A percentile compares a stretch with the other conserved stretches of the same genome.
Evolutionary conservation across 2,888 invertebrate genomes (phyloP).

Genomic region (Meghimatium bilineatum): DNA sequence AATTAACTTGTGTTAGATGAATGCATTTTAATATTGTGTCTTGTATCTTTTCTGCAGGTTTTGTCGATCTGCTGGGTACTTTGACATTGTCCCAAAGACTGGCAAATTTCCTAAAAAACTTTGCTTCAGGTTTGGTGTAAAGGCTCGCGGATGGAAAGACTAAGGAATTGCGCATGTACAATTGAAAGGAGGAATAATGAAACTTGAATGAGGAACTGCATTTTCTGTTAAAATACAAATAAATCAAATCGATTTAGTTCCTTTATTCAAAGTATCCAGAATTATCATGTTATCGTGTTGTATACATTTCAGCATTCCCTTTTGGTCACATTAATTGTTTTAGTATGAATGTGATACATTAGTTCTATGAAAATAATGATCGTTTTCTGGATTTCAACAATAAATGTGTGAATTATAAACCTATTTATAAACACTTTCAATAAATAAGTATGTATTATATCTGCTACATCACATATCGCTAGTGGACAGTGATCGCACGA

Average conservation of each 20-base stretch:
- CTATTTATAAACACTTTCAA: no score
- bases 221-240: not conserved
- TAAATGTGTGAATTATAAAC: no score
- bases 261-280: not conserved
- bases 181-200: not conserved
- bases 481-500: no score
- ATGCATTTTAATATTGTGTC: no score
- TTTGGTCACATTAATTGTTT: not conserved
- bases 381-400: no score
- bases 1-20: no score
- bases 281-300: not conserved
- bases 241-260: not conserved
- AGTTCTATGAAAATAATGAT: no score
- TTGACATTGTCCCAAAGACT: slow-evolving; percentile 68
- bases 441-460: no score
- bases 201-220: not conserved
- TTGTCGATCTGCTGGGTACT: slow-evolving; percentile 68
- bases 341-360: no score
- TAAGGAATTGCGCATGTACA: not conserved
- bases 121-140: slow-evolving; percentile 79
- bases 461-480: no score
- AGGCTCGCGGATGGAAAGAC: slow-evolving; percentile 84
- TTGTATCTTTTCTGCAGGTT: slow-evolving; percentile 56
- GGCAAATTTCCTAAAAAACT: slow-evolving; percentile 72
- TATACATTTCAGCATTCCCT: not conserved